phyloP scores from a whole-genome alignment of 2,888 invertebrate species.

The Lasioglossum lativentre region DNA sequence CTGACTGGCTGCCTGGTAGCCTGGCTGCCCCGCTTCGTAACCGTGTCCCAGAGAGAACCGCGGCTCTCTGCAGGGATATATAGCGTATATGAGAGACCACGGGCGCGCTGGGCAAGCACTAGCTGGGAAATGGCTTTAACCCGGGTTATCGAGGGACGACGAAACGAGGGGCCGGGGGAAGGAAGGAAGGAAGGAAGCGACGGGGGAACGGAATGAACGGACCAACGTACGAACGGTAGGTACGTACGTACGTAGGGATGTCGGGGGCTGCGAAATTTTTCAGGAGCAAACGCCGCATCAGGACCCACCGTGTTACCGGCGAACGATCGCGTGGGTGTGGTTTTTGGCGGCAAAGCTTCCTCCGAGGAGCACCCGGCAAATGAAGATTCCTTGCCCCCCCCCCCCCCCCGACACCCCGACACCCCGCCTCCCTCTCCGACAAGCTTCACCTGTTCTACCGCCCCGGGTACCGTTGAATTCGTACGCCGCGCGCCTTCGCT shows the following conservation, averaged over 20 bases:
- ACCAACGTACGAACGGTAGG: neutral
- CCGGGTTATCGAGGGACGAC: conserved; percentile 70
- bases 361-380: conserved; percentile 6
- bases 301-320: conserved; percentile 40
- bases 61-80: conserved; percentile 59
- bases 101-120: conserved; percentile 71
- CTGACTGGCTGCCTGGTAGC: conserved; percentile 60
- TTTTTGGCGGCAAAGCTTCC: conserved; percentile 67
- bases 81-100: conserved; percentile 67
- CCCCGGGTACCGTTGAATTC: conserved; percentile 14
- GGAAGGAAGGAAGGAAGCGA: conserved; percentile 31
- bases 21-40: conserved; percentile 55
- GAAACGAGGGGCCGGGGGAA: conserved; percentile 36
- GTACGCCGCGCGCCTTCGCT: conserved; percentile 4
- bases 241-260: neutral
- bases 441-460: neutral
- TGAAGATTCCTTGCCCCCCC: conserved; percentile 18
- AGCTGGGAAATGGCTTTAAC: conserved; percentile 73
- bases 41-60: conserved; percentile 65
- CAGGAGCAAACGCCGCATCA: conserved; percentile 54
- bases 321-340: conserved; percentile 65
- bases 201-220: conserved; percentile 18
- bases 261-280: conserved; percentile 71
- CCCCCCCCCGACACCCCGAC: neutral
- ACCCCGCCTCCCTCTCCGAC: neutral